Conservation (phyloP, 2,797 vertebrate genomes). For the Nannoperca australis region DNA sequence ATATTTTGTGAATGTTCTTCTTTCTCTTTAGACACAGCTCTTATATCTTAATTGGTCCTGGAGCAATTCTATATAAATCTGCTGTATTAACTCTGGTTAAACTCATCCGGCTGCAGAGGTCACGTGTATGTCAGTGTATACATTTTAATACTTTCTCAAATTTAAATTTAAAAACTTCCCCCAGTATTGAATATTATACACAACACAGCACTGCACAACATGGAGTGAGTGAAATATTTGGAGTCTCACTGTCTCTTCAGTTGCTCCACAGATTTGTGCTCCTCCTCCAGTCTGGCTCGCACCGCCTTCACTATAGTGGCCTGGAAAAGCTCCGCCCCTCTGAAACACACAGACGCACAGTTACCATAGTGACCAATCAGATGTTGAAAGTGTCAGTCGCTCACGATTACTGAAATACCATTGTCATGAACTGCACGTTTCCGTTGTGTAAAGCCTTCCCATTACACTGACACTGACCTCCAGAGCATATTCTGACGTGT, state of each 20-base stretch:
- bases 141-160: not conserved
- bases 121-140: not conserved
- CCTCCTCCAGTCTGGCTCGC: constrained; percentile 96
- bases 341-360: constrained; percentile 72
- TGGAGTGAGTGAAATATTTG: constrained; percentile 23
- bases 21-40: not conserved
- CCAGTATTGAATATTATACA: not conserved
- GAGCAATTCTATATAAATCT: not conserved
- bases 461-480: not conserved
- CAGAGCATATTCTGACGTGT: not conserved
- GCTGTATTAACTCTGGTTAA: not conserved
- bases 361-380: not conserved
- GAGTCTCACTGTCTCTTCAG: constrained; percentile 97
- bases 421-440: not conserved
- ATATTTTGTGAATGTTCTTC: not conserved
- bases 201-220: not conserved
- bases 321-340: constrained; percentile 98
- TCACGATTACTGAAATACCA: not conserved
- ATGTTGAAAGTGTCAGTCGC: not conserved
- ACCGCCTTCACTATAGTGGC: constrained; percentile 98
- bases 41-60: not conserved
- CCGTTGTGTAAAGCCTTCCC: not conserved
- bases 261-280: constrained; percentile 98
- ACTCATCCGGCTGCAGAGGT: not conserved
- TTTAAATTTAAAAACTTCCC: not conserved